These are phyloP conservation scores for Pao palembangensis DNA, from an alignment of 2,113 vertebrate species.

Conservation along the genomic window DNA sequence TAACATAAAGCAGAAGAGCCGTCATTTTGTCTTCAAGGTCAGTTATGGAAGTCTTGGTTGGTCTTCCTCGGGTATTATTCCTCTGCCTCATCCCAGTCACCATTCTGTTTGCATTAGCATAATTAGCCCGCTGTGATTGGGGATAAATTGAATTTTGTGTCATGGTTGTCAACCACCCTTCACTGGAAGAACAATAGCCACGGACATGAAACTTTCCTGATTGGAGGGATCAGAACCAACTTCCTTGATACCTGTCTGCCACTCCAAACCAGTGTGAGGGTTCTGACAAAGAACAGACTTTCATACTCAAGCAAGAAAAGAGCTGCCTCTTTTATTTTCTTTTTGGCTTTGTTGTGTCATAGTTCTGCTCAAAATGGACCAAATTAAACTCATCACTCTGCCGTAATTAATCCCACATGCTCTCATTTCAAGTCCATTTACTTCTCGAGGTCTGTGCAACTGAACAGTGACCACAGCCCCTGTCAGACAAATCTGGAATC, in stretches of 20 bases:
- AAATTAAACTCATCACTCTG: slow-evolving; percentile 32
- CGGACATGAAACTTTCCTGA: slow-evolving; percentile 13
- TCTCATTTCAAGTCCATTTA: slow-evolving; percentile 22
- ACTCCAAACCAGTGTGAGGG: not conserved
- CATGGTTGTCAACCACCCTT: slow-evolving; percentile 47
- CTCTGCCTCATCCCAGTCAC: slow-evolving; percentile 40
- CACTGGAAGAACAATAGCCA: slow-evolving; percentile 47
- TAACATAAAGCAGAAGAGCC: not conserved
- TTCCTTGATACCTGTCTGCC: not conserved
- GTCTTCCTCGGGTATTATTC: slow-evolving; percentile 33
- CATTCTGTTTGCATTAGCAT: slow-evolving; percentile 51
- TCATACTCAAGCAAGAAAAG: slow-evolving; percentile 15
- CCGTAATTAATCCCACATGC: slow-evolving; percentile 50
- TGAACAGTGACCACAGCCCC: slow-evolving; percentile 11
- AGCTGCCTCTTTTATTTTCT: slow-evolving; percentile 1
- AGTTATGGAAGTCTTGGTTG: slow-evolving; percentile 31
- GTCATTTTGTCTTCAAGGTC: slow-evolving; percentile 49
- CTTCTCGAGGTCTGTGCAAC: slow-evolving; percentile 17
- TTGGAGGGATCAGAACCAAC: slow-evolving; percentile 23
- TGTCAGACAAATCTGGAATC: slow-evolving; percentile 30
- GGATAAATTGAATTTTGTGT: slow-evolving; percentile 43
- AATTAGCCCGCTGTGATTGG: slow-evolving; percentile 37
- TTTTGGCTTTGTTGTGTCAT: slow-evolving; percentile 15
- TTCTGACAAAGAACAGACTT: slow-evolving; percentile 40
- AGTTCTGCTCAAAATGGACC: slow-evolving; percentile 13